phyloP scores from a whole-genome alignment of 2,888 invertebrate genomes.

The Hirtodrosophila histrioides region DNA sequence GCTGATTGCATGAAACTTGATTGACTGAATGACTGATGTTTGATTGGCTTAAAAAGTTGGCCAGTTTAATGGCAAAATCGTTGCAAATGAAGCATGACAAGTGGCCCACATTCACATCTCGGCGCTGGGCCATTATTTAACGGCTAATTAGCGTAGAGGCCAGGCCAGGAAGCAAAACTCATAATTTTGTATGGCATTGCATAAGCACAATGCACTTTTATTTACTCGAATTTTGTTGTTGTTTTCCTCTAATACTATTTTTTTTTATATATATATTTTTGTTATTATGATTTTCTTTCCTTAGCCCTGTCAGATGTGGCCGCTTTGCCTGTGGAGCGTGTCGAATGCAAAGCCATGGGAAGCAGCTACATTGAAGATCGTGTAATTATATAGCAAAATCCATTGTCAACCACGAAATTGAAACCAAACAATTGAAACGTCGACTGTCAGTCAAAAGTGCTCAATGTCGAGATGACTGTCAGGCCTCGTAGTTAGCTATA shows the following conservation, averaged over 20 bases:
- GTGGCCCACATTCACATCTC: conserved; percentile 69
- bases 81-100: conserved; percentile 71
- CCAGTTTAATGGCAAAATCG: conserved; percentile 59
- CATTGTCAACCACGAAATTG: conserved; percentile 80
- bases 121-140: conserved; percentile 70
- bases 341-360: conserved; percentile 71
- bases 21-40: conserved; percentile 35
- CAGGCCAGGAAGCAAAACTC: conserved; percentile 64
- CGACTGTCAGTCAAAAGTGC: conserved; percentile 59
- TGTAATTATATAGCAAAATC: conserved; percentile 79
- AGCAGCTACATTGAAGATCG: conserved; percentile 67
- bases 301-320: conserved; percentile 58
- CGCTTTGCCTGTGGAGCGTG: conserved; percentile 75
- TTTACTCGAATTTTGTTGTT: conserved; percentile 12
- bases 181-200: conserved; percentile 67
- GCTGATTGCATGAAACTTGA: conserved; percentile 62
- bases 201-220: conserved; percentile 68
- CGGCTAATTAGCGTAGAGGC: conserved; percentile 58
- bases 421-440: conserved; percentile 74
- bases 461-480: conserved; percentile 69
- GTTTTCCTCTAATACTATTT: conserved; percentile 6
- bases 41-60: conserved; percentile 62
- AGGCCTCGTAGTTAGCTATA: conserved; percentile 25
- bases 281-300: conserved; percentile 20
- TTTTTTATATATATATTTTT: conserved; percentile 23